Base-by-base conservation (phyloP, 2,888 invertebrate genomes). In the Myopa tessellatipennis region DNA sequence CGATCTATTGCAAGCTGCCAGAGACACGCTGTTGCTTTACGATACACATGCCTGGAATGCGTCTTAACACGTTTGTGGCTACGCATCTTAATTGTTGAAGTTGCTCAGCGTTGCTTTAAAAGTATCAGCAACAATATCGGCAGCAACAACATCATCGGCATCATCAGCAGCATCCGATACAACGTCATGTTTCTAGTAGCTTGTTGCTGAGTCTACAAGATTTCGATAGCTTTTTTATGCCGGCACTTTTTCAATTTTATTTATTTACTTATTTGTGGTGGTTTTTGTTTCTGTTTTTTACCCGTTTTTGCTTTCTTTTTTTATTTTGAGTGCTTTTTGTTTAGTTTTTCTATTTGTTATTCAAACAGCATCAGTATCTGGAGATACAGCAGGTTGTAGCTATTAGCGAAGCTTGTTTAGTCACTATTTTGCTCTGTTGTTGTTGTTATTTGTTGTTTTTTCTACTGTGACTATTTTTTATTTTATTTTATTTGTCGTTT, bases 71-170 rank as follows among this genome's bases (percentile, higher is more conserved):
- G 45, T 73, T 73, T 61, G 26, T 61, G 61, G 61, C 40, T 63
- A 73, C 63, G 73, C 73, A 61, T 73, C 73, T 61, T 50, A 73
- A 63, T 73, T 63, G 38, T 60, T 73, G 73, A 73, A 73, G 61
- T 63, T 73, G 73, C 50, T 58, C 1, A 10, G 45, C 73, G 63
- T 45, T 45, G 73, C 26, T 71, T 16, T 71, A 16, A 14, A 7
- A 16, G 70, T 55, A 70, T 18, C 60, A 0, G 12, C 74, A 74
- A 45, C 63, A 50, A 74, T 34, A 14, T 14, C 67, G 38, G n/a
- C n/a, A 26, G 26, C 60, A 60, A 60, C 60, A 26, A 60, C 12
- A 60, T 26, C 60, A 26, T 26, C 26, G 26, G 2, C 26, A 26
- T 26, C 26, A 26, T 26, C 26, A 26, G 26, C 26, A 26, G 26